A percentile compares a stretch with the other conserved stretches of the same genome.
Conservation (phyloP, 2,888 invertebrate genomes). For the Andrena flavipes region DNA sequence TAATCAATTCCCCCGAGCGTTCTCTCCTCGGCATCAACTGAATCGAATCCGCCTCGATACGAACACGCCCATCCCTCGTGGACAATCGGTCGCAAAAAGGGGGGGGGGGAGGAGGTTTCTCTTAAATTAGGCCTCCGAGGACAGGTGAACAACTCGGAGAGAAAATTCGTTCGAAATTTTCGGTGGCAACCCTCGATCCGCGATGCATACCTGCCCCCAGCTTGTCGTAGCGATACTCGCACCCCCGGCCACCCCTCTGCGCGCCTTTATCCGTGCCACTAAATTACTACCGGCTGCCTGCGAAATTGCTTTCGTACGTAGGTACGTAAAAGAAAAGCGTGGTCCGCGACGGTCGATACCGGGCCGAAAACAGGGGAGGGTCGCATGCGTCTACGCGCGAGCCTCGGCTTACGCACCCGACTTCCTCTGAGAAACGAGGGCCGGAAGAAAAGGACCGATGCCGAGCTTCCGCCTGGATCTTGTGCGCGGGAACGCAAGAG, state of each 20-base stretch:
- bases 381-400: constrained; percentile 63
- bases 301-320: constrained; percentile 76
- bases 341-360: constrained; percentile 67
- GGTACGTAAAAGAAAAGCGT: constrained; percentile 72
- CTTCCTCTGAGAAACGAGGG: background rate
- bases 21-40: constrained; percentile 42
- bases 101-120: background rate
- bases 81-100: constrained; percentile 4
- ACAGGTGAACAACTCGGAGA: background rate
- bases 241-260: constrained; percentile 29
- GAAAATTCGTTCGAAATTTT: too few relatives aligned
- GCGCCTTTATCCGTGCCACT: constrained; percentile 71
- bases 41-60: constrained; percentile 48
- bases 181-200: too few relatives aligned
- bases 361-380: constrained; percentile 62
- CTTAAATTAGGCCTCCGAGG: background rate
- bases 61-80: constrained; percentile 5
- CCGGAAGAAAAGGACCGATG: constrained; percentile 30
- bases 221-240: too few relatives aligned
- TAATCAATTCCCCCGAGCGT: constrained; percentile 47
- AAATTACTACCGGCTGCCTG: constrained; percentile 77
- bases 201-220: constrained; percentile 55
- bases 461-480: background rate
- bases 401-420: constrained; percentile 31
- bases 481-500: background rate